Evolutionary conservation across 92 coral and sea anemone species (phyloP).

Genomic region (Porites cylindrica): DNA sequence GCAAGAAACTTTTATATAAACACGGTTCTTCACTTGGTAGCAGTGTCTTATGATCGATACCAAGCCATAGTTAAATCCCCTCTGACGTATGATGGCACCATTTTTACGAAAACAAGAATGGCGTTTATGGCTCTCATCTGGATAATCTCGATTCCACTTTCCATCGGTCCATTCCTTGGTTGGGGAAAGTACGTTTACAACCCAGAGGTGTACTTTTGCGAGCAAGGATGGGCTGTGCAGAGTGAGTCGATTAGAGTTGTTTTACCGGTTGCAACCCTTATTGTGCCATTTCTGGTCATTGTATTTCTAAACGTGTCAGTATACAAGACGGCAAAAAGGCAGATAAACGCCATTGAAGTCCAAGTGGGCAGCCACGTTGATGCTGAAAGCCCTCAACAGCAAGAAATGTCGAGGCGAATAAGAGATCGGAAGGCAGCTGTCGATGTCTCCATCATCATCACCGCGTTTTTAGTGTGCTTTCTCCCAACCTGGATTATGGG

Average conservation of each 20-base stretch:
- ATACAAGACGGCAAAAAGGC: background rate
- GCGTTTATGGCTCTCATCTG: background rate
- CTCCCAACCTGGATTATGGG: background rate
- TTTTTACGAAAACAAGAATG: background rate
- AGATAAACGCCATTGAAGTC: background rate
- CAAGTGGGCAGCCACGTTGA: background rate
- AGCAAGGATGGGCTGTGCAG: background rate
- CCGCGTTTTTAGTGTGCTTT: background rate
- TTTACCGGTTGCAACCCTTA: background rate
- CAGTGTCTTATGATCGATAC: constrained; percentile 7
- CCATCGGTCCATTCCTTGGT: constrained; percentile 5
- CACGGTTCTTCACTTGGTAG: constrained; percentile 9
- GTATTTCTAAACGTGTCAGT: background rate
- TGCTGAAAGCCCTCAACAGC: background rate
- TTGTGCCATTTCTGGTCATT: background rate
- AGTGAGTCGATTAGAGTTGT: background rate
- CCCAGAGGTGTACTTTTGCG: constrained; percentile 5
- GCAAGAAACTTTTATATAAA: background rate
- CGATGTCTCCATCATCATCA: background rate
- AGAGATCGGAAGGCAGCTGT: constrained; percentile 5
- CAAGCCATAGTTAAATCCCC: constrained; percentile 5
- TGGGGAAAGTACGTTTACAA: constrained; percentile 2
- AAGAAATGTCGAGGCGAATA: background rate
- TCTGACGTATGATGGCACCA: background rate
- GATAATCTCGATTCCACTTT: background rate